Evolutionary conservation across 2,113 vertebrate genomes (phyloP).

Genomic region (Stegostoma tigrinum): DNA sequence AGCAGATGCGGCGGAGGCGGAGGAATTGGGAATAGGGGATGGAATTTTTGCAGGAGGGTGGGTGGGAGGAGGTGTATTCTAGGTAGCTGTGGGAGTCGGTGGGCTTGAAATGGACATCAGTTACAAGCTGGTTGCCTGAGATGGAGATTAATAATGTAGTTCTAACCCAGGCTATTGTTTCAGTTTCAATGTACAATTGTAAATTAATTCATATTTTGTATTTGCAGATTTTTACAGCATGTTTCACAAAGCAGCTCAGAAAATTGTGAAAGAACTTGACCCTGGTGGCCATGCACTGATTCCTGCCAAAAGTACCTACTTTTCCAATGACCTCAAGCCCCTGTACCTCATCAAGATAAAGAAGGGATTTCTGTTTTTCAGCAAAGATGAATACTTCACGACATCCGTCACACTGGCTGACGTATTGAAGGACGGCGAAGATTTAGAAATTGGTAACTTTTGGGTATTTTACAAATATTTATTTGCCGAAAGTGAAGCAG

Average conservation of each 20-base stretch:
- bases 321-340: not conserved
- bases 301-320: not conserved
- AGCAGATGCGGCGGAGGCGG: no score
- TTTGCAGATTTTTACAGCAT: not conserved
- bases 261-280: not conserved
- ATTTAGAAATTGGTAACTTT: not conserved
- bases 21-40: no score
- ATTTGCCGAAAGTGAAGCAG: no score
- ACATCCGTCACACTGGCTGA: not conserved
- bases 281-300: not conserved
- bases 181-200: no score
- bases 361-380: not conserved
- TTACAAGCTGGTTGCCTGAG: no score
- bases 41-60: no score
- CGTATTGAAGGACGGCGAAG: not conserved
- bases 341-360: not conserved
- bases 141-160: no score
- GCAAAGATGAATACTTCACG: not conserved
- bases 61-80: no score
- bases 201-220: not conserved
- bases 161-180: no score
- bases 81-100: no score
- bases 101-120: no score
- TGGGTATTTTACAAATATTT: no score
- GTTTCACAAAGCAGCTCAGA: not conserved